Evolutionary conservation across 2,888 invertebrate species (phyloP).

Genomic region (Drosophila anomalipes): DNA sequence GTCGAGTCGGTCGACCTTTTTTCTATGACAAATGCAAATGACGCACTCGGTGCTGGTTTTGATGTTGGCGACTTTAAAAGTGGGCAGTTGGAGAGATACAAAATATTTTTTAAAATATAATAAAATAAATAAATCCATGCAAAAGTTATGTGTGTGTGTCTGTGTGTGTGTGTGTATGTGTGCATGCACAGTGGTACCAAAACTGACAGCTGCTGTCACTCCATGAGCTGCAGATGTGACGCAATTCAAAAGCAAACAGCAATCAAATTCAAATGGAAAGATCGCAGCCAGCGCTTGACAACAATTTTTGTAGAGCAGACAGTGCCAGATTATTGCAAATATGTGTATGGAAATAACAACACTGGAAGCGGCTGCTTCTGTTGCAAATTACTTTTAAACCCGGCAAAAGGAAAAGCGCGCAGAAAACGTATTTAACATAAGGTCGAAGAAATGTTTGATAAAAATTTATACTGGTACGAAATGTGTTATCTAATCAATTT

Average conservation of each 20-base stretch:
- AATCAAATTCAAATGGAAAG: constrained; percentile 7
- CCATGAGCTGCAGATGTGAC: constrained; percentile 3
- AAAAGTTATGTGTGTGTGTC: constrained; percentile 3
- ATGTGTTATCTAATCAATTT: too few species aligned
- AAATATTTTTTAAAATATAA: constrained; percentile 11
- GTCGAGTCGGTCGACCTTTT: constrained; percentile 48
- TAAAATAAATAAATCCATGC: constrained; percentile 33
- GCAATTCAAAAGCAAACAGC: constrained; percentile 9
- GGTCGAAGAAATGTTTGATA: neutral
- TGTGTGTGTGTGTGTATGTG: neutral
- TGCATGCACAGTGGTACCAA: constrained; percentile 39
- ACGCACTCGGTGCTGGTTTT: constrained; percentile 53
- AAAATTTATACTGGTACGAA: neutral
- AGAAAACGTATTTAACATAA: neutral
- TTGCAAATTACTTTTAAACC: too few species aligned
- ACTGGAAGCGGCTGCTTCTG: neutral
- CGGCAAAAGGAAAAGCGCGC: neutral
- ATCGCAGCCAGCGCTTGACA: constrained; percentile 4
- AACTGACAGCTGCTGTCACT: neutral
- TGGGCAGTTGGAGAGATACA: constrained; percentile 40
- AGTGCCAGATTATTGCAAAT: constrained; percentile 1
- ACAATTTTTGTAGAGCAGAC: neutral
- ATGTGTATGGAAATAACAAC: neutral
- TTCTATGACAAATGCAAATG: constrained; percentile 76
- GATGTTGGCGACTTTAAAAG: constrained; percentile 44